Conservation (phyloP, 2,888 invertebrate genomes). For the Papilio demoleus region DNA sequence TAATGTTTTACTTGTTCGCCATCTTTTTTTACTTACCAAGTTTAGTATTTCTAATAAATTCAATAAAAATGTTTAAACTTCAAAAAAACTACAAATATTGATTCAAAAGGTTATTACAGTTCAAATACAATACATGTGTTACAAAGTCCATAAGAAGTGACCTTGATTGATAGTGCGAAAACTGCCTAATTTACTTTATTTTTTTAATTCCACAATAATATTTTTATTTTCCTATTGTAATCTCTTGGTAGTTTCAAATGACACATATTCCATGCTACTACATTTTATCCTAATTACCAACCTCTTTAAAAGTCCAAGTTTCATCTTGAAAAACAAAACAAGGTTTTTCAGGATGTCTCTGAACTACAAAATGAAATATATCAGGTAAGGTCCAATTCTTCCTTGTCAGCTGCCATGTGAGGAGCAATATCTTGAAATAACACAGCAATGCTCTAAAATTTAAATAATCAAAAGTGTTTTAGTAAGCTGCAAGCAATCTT, state of each 20-base stretch:
- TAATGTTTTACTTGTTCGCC: too few relatives aligned
- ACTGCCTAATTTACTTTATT: too few relatives aligned
- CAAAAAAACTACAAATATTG: too few relatives aligned
- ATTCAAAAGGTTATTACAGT: too few relatives aligned
- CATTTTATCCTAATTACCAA: slow-evolving; percentile 65
- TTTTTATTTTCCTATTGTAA: too few relatives aligned
- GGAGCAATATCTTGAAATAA: slow-evolving; percentile 86
- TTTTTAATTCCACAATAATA: too few relatives aligned
- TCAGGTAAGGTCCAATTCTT: slow-evolving; percentile 90
- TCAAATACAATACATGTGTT: too few relatives aligned
- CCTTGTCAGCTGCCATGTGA: slow-evolving; percentile 85
- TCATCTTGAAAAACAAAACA: slow-evolving; percentile 93
- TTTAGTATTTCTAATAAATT: too few relatives aligned
- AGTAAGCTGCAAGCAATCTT: slow-evolving; percentile 46
- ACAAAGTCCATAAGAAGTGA: too few relatives aligned
- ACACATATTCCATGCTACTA: background rate
- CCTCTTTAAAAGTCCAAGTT: slow-evolving; percentile 93
- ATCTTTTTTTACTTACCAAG: too few relatives aligned
- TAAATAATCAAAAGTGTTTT: slow-evolving; percentile 31
- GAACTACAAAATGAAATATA: slow-evolving; percentile 89
- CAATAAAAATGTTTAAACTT: too few relatives aligned
- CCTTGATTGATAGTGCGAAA: too few relatives aligned
- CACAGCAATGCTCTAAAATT: slow-evolving; percentile 87
- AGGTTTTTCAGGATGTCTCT: slow-evolving; percentile 91
- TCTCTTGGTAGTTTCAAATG: background rate